Base-by-base conservation (phyloP, 1,140 invertebrate genomes). In the Diabrotica undecimpunctata region DNA sequence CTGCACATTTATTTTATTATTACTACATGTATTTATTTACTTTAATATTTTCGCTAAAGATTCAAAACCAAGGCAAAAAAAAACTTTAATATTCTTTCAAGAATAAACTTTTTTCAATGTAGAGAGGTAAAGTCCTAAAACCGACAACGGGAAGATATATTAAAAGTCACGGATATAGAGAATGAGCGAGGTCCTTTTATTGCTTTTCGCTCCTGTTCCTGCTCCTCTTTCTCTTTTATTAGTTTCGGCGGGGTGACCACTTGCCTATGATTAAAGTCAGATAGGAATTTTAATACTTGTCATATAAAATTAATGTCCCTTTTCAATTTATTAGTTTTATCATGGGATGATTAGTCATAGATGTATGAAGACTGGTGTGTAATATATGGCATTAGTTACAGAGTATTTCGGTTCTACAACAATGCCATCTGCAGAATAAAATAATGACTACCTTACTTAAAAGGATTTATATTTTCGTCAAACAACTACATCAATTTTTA, bases 241-340 rank as follows among this genome's bases (percentile, higher is more conserved):
- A 75, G 72, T 70, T 25, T 70, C 35, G 61, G 37, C 11, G 65
- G 72, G 73, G 73, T 73, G 73, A 73, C 73, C 72, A 74, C 69
- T 73, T 75, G 70, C 65, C 70, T 67, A 70, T 75, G 72, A 73
- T 75, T 73, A 75, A 75, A 75, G 63, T 61, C 64, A 67, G 72
- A 66, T 64, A 62, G 72, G 73, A 72, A 75, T 75, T 75, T 75
- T 75, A 75, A 75, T 75, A 75, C 67, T 70, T 70, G 73, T 75
- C 73, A 75, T 62, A 41, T 36, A 65, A 65, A 73, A 75, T 75
- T 75, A 72, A 75, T 75, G 73, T 71, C 69, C 64, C 59, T 46
- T 46, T 46, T 46, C 41, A 8, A 46, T 61, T 25, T 8, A 41
- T 58, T 25, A 46, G 8, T 10, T 46, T 46, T 10, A 9, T 14